Evolutionary conservation across 2,113 vertebrate species (phyloP), one percentile per base, ranked within the genome.

Genomic region (Boulengeromyrus knoepffleri): DNA sequence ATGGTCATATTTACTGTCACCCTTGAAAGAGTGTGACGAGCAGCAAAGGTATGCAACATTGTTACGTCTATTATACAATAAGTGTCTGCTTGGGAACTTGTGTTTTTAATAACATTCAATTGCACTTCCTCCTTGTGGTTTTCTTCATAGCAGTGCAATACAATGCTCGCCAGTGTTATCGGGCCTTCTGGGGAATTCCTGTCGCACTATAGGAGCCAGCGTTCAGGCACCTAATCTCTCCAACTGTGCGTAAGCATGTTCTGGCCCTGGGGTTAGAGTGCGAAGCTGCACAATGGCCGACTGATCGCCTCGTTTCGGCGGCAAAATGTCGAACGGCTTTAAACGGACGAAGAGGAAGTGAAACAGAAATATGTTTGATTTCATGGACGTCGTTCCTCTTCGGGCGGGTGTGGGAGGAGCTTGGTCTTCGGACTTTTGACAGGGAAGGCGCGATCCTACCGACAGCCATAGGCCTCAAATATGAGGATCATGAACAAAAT

Each of bases 111-210:
- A 42, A 46, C 36, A 88, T 83, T 42, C 13, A 27, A 31, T 56
- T 36, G 45, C 74, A 83, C 31, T 91, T 91, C 90, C 88, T 80
- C 46, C 42, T 89, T 89, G 58, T 83, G 90, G 88, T 62, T 91
- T 91, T 85, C 85, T 84, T 62, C 46, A 47, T 27, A 47, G n/a
- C 47, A 36, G 56, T 49, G 45, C 56, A 87, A 31, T 87, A 91
- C 58, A 53, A 83, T 62, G 80, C 36, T 45, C 12, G 10, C 15
- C 27, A 19, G 66, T 87, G 85, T 89, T 47, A 87, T 10, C 47
- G 39, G 21, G 53, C 56, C 24, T n/a, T 0, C 24, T 47, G 88
- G 88, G 88, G 90, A 89, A 86, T 91, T 87, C 88, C 58, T 86
- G 80, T 56, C 46, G 2, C 58, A 8, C 53, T 80, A 13, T 58